Evolutionary conservation across 2,797 vertebrate genomes (phyloP), one percentile per base, ranked within the genome.

Genomic region (Catharus ustulatus): DNA sequence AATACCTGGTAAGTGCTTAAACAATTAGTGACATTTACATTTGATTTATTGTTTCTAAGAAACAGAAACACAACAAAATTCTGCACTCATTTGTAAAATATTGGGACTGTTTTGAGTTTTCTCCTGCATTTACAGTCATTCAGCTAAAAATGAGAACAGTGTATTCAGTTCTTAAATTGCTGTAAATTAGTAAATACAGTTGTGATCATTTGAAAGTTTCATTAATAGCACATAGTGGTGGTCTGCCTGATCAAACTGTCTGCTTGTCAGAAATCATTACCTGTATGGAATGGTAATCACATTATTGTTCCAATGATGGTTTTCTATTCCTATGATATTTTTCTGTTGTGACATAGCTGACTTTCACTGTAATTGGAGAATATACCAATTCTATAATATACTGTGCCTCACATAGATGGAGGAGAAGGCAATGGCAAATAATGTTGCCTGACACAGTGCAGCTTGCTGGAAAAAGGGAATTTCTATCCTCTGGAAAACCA

Each of bases 1-100:
- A 99, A 85, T 99, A 99, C 96, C 97, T 99, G 99, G 99, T 99
- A 97, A 98, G 98, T 83, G 84, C 81, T 90, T 45, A 42, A 86
- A 45, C 24, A 69, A 5, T 32, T 48, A 42, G 10, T 1, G 6
- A 84, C 21, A 27, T 79, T 90, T 73, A n/a, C 2, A 7, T 87
- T 89, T 5, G 0, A 13, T 87, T 66, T 75, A 13, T 43, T 77
- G 46, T 46, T 92, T 83, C 54, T 51, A 49, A 64, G 45, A 75
- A 82, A 21, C 9, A 58, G 18, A 84, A n/a, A 38, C 27, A 13
- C 40, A 54, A 15, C 5, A 45, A 49, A 62, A 67, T 46, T 52
- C 11, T 64, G 4, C 46, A 7, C 6, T 45, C 8, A 22, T 32
- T 45, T 55, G 15, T 14, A 66, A 78, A 89, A 34, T 77, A n/a